phyloP scores from a whole-genome alignment of 2,797 vertebrate species.

The Mastacembelus armatus region DNA sequence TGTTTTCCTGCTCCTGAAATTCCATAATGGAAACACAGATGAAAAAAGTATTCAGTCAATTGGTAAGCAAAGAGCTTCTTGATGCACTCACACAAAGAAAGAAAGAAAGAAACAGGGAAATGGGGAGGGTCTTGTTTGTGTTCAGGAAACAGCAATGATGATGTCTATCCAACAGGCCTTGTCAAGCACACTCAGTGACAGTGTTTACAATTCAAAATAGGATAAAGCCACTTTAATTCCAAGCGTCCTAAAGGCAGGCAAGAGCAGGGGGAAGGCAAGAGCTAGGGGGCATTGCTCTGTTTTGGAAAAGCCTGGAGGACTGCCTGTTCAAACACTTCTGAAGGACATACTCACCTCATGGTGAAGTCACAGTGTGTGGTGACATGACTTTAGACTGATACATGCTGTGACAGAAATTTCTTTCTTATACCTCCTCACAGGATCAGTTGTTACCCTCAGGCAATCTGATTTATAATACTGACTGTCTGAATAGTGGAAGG shows the following conservation, averaged over 20 bases:
- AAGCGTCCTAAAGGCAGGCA: slow-evolving; percentile 33
- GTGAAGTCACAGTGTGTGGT: slow-evolving; percentile 40
- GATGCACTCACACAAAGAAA: neutral
- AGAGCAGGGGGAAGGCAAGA: slow-evolving; percentile 29
- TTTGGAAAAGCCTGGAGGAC: slow-evolving; percentile 32
- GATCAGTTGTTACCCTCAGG: slow-evolving; percentile 8
- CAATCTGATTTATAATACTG: slow-evolving; percentile 23
- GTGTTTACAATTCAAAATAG: slow-evolving; percentile 54
- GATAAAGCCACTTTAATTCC: slow-evolving; percentile 48
- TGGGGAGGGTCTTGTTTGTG: slow-evolving; percentile 14
- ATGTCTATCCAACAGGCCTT: slow-evolving; percentile 69
- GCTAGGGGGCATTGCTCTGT: slow-evolving; percentile 23
- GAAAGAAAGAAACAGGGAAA: neutral
- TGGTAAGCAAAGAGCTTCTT: neutral
- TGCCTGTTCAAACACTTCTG: slow-evolving; percentile 40
- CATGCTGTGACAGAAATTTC: slow-evolving; percentile 20
- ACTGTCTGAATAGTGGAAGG: slow-evolving; percentile 14
- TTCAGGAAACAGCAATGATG: slow-evolving; percentile 64
- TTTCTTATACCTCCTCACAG: slow-evolving; percentile 21
- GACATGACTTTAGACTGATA: slow-evolving; percentile 46
- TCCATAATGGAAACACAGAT: slow-evolving; percentile 3
- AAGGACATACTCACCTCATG: slow-evolving; percentile 58
- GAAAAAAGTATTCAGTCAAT: slow-evolving; percentile 8
- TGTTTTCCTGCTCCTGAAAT: slow-evolving; percentile 7
- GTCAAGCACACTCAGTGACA: slow-evolving; percentile 69